phyloP scores from a whole-genome alignment of 2,797 vertebrate species.

The Delichon dasypus region DNA sequence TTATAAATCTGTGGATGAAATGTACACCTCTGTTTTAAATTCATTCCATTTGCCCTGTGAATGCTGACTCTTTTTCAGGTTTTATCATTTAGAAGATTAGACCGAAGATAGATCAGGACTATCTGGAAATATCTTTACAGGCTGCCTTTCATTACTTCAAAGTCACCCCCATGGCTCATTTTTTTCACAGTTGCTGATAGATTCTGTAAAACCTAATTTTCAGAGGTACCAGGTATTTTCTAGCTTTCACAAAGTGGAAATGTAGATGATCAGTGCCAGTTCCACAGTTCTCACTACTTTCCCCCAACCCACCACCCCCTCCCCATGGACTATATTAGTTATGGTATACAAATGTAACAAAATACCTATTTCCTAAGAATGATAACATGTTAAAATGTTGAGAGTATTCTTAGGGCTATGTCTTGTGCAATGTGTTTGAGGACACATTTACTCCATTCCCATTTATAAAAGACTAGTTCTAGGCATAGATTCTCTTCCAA shows the following conservation, averaged over 20 bases:
- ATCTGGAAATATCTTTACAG: not conserved
- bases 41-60: not conserved
- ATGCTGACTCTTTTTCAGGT: not conserved
- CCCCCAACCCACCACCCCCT: too few species aligned
- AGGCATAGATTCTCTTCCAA: not conserved
- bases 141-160: not conserved
- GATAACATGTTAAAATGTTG: not conserved
- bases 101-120: not conserved
- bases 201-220: constrained; percentile 10
- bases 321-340: not conserved
- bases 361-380: not conserved
- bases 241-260: not conserved
- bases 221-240: not conserved
- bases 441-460: not conserved
- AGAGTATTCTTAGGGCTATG: not conserved
- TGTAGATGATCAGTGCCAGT: not conserved
- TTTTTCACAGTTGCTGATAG: not conserved
- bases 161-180: not conserved
- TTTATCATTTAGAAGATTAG: constrained; percentile 13
- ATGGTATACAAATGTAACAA: not conserved
- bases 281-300: not conserved
- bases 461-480: not conserved
- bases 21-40: not conserved
- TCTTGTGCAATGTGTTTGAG: not conserved
- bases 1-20: not conserved